Conservation (phyloP, 2,888 invertebrate species). For the Thysanoteuthis rhombus region DNA sequence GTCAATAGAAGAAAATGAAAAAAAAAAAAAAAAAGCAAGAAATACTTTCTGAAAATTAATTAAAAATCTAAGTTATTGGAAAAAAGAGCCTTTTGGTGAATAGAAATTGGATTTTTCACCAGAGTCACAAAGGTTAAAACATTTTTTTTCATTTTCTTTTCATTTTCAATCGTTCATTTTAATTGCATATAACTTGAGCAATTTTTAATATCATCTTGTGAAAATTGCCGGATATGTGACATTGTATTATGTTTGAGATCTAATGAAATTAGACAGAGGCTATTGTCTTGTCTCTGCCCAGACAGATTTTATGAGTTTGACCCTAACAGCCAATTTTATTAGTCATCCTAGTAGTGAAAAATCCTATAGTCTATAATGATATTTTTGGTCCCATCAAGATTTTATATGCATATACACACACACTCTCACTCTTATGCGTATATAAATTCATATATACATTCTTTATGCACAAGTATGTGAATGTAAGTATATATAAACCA, state of each 20-base stretch:
- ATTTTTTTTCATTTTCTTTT: background rate
- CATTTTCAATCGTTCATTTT: background rate
- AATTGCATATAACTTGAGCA: slow-evolving; percentile 12
- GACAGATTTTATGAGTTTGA: slow-evolving; percentile 12
- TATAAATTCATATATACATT: no score
- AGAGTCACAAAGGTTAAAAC: background rate
- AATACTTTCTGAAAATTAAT: background rate
- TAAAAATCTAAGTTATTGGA: slow-evolving; percentile 1
- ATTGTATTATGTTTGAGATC: background rate
- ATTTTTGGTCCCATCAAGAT: background rate
- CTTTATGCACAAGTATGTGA: no score
- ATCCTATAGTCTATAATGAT: background rate
- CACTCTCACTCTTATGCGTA: background rate
- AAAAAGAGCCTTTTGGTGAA: background rate
- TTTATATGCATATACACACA: background rate
- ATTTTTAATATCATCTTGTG: slow-evolving; percentile 12
- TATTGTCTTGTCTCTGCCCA: slow-evolving; percentile 12
- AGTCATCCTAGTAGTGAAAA: background rate
- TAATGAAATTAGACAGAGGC: background rate
- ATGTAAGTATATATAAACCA: no score
- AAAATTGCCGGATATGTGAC: slow-evolving; percentile 12
- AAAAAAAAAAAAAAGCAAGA: background rate
- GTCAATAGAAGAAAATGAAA: background rate
- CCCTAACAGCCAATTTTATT: background rate
- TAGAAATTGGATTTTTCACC: no score